Evolutionary conservation across 1,140 invertebrate species (phyloP).

Genomic region (Nylanderia fulva): DNA sequence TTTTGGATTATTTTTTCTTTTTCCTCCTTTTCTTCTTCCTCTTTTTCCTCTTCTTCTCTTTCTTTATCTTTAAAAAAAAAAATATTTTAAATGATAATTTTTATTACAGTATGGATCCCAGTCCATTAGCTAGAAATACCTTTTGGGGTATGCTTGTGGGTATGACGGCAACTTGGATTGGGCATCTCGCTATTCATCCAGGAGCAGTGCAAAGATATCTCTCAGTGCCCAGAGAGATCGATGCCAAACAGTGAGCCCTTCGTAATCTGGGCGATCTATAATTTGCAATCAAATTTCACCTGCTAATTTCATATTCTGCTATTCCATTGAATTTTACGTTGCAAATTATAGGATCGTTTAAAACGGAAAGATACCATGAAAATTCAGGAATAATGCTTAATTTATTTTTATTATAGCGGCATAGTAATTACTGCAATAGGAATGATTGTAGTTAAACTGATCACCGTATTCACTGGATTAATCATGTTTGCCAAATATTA

Average conservation of each 20-base stretch:
- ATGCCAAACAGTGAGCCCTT: slow-evolving; percentile 84
- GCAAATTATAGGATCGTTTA: not conserved
- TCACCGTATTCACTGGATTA: slow-evolving; percentile 85
- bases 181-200: slow-evolving; percentile 88
- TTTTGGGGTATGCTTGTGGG: slow-evolving; percentile 88
- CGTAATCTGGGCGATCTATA: not conserved
- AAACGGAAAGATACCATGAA: not conserved
- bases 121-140: slow-evolving; percentile 87
- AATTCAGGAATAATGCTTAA: not conserved
- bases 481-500: slow-evolving; percentile 88
- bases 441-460: slow-evolving; percentile 81
- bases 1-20: no score
- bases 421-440: slow-evolving; percentile 77
- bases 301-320: not conserved
- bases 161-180: slow-evolving; percentile 87
- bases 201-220: slow-evolving; percentile 89
- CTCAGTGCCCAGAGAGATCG: slow-evolving; percentile 87
- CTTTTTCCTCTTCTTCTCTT: no score
- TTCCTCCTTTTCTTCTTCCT: no score
- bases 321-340: not conserved
- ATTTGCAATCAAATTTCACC: not conserved
- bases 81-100: not conserved
- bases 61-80: no score
- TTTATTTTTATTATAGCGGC: slow-evolving; percentile 71
- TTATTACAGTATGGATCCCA: slow-evolving; percentile 85